Evolutionary conservation across 1,140 invertebrate species (phyloP).

Genomic region (Drosophila subpulchrella): DNA sequence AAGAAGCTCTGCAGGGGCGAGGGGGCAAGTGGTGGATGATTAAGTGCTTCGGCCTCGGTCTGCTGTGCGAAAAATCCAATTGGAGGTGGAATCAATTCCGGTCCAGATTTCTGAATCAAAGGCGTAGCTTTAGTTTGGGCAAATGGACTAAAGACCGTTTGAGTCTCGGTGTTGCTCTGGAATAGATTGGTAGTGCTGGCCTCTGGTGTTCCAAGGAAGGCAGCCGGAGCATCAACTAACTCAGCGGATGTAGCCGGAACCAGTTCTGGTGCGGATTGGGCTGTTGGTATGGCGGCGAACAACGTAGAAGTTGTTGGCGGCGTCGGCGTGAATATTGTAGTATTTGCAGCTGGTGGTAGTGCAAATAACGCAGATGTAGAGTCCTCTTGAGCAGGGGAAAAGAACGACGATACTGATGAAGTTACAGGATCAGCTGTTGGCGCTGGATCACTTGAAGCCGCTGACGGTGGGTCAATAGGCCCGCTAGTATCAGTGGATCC

Average conservation of each 20-base stretch:
- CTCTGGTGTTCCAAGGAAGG: constrained; percentile 18
- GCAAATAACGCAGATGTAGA: background rate
- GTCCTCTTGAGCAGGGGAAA: constrained; percentile 3
- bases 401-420: constrained; percentile 1
- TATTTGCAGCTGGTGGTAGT: constrained; percentile 1
- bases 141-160: constrained; percentile 72
- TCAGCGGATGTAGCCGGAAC: background rate
- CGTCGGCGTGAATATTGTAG: background rate
- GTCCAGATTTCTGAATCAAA: constrained; percentile 24
- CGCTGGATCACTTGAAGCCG: background rate
- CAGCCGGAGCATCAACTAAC: constrained; percentile 7
- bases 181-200: constrained; percentile 22
- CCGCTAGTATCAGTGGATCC: background rate
- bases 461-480: constrained; percentile 32
- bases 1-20: constrained; percentile 66
- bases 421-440: background rate
- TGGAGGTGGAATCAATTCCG: constrained; percentile 53
- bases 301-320: background rate
- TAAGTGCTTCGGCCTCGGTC: constrained; percentile 1
- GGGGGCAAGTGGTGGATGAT: constrained; percentile 34
- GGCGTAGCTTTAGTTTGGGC: constrained; percentile 57
- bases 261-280: constrained; percentile 2
- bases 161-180: constrained; percentile 31
- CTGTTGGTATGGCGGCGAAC: constrained; percentile 1
- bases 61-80: constrained; percentile 53